These are phyloP conservation scores for Mythimna pallens DNA, from an alignment of 2,888 invertebrate genomes.

Conservation along the genomic window DNA sequence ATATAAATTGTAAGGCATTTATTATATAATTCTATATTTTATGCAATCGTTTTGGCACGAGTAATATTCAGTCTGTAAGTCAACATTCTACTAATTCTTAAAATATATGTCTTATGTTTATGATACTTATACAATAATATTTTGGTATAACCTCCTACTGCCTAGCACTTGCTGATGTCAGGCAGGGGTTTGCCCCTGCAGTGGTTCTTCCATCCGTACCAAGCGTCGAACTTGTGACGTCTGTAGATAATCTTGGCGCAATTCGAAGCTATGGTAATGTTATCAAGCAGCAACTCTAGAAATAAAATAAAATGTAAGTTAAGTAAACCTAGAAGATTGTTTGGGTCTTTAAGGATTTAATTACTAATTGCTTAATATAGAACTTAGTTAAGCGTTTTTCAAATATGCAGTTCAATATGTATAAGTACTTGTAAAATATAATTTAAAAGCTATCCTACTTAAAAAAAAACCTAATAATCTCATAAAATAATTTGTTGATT, in stretches of 20 bases:
- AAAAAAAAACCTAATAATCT: too few relatives aligned
- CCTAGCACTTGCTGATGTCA: constrained; percentile 75
- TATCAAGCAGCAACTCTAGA: constrained; percentile 78
- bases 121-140: neutral
- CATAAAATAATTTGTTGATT: too few relatives aligned
- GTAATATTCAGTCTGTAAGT: neutral
- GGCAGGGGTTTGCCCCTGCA: constrained; percentile 74
- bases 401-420: too few relatives aligned
- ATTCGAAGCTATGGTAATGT: constrained; percentile 79
- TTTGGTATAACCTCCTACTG: constrained; percentile 19
- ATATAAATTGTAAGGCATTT: too few relatives aligned
- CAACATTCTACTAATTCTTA: neutral
- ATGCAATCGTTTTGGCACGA: neutral
- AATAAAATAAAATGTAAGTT: neutral
- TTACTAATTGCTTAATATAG: too few relatives aligned
- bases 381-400: too few relatives aligned
- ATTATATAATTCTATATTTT: neutral
- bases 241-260: constrained; percentile 83
- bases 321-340: too few relatives aligned
- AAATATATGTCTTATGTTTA: neutral
- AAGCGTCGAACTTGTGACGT: constrained; percentile 76
- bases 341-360: too few relatives aligned
- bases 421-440: too few relatives aligned
- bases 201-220: constrained; percentile 81
- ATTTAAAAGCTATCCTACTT: too few relatives aligned